Base-by-base conservation (phyloP, 2,113 vertebrate genomes). In the Aramus guarauna region DNA sequence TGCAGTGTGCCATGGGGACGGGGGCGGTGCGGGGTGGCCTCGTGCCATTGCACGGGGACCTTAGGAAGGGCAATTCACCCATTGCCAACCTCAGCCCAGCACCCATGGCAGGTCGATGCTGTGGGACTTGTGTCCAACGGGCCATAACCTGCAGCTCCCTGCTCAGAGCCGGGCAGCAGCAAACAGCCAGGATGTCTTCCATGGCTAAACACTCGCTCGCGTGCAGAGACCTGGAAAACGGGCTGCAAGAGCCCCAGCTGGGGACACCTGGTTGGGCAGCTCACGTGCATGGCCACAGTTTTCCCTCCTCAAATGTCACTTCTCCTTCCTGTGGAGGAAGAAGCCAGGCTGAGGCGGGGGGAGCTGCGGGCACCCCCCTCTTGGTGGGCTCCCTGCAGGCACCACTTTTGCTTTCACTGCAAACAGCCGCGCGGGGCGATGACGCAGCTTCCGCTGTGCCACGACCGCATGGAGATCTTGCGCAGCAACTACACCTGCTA, bases 1-100 rank as follows among this genome's bases (percentile, higher is more conserved):
- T 63, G 8, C 18, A 4, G 3, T 0, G 45, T 23, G 74, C 60
- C 60, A 6, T 0, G 1, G 50, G 39, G 22, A 11, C 7, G 1
- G 22, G 1, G 50, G 9, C 2, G 8, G 27, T 11, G 15, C 2
- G 0, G 23, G 39, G n/a, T 39, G 66, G 30, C 58, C 19, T 68
- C 1, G 0, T 52, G 66, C 47, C 32, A 6, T 59, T 9, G 1
- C 77, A 56, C 3, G 0, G 43, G n/a, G 34, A 32, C 48, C 56
- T 85, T 1, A 18, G 50, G 74, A 63, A 72, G n/a, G 21, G 15
- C 10, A 17, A n/a, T 68, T 58, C 2, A 2, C 58, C 29, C 7
- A 0, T 15, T 32, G 36, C 53, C 74, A 64, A 8, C 23, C 80
- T 60, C 71, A 67, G 69, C 52, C 43, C 84, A 13, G 68, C 19